Base-by-base conservation (phyloP, 2,113 vertebrate species). In the Regulus satrapa region DNA sequence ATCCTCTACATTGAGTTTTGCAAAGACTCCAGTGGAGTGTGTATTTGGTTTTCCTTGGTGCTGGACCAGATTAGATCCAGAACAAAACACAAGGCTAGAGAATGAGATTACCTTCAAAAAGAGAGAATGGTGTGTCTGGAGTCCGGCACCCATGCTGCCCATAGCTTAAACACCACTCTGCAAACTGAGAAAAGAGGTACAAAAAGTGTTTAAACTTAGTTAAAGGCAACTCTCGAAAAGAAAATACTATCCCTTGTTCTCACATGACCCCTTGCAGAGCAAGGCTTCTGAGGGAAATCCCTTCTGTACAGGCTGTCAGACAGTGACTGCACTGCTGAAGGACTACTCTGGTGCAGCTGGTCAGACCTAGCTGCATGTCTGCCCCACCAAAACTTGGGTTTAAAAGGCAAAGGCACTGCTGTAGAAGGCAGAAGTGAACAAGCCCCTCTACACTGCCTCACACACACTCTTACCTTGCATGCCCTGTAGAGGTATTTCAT, bases 111-210 rank as follows among this genome's bases (percentile, higher is more conserved):
- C 99, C 99, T 99, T 99, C 99, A 95, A 99, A 99, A 66, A 99
- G 99, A 23, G 99, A 99, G 97, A 98, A 99, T 1, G 99, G 99
- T 0, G 99, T 99, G 95, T 99, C 99, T 4, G 99, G 99, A 31
- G 98, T 99, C 92, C 99, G 97, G 97, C 99, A 99, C 45, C 99
- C 99, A 1, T 99, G 99, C 10, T 98, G 98, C 19, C 99, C 99
- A 2, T 99, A 99, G 96, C 99, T 99, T 97, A 99, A 98, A 94
- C 99, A 99, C 99, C 99, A 99, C 89, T 99, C 99, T 72, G 99
- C 99, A 97, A 99, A 99, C 99, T 99, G 90, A 75, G 89, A 81
- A 88, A 24, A 78, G 62, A 90, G 79, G 46, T 75, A 95, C 17
- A 92, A 52, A 36, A 52, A 40, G 7, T 1, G 3, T 68, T 69